Base-by-base conservation (phyloP, 1,140 invertebrate genomes). In the Drosophila funebris region DNA sequence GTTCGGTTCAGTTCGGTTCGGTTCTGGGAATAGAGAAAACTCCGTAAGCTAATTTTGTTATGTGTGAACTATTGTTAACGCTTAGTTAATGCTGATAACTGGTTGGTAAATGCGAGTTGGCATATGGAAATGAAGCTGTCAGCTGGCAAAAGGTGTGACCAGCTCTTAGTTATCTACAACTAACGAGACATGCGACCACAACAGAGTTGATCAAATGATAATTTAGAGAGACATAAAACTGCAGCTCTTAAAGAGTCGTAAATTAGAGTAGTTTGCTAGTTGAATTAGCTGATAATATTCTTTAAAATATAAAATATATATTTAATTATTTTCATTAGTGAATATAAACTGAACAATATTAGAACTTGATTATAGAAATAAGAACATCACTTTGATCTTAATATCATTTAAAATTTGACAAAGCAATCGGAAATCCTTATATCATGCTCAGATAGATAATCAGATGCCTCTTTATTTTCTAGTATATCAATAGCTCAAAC, bases 121-220 rank as follows among this genome's bases (percentile, higher is more conserved):
- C 64, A 48, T 73, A 77, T 85, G 73, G 73, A 85, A 84, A 84
- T 85, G 57, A 73, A 84, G 83, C 73, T 74, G 73, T 87, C 74
- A 58, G 37, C n/a, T 57, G 50, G 7, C 39, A 27, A 36, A 61
- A 75, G 73, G 73, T 75, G 73, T 72, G 68, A 75, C 73, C 68
- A 66, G 48, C 46, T 64, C 37, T 53, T 71, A 46, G 60, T 72
- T 60, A 64, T 58, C 46, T 41, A 33, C 41, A 46, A 67, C 22
- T 67, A 58, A 57, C 31, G 14, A 48, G 53, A 58, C 20, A 60
- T 29, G 22, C n/a, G 54, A 33, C 44, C 54, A 27, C 50, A 56
- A 66, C 39, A 68, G 16, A 29, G 16, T 48, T 27, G 22, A 46
- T 4, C 29, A 13, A 11, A 13, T 50, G 48, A 50, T 46, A 4